Base-by-base conservation (phyloP, 2,888 invertebrate genomes). In the Resseliella maxima region DNA sequence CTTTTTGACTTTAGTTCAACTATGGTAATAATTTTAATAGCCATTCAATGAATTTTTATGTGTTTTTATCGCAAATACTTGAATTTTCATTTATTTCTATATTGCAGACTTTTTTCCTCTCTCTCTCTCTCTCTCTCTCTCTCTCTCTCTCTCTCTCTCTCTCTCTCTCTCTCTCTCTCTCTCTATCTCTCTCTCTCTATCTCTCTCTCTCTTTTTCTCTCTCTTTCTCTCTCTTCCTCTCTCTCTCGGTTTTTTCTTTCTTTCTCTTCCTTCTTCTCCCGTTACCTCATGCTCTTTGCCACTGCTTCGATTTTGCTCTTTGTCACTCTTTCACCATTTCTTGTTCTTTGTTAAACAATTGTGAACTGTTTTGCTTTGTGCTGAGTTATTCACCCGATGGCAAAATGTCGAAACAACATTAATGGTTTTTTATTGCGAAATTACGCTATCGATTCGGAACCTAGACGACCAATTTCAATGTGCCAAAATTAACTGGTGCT, bases 1-100 rank as follows among this genome's bases (percentile, higher is more conserved):
- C 59, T 59, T 59, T 59, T 59, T 27, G 59, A 59, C 24, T 59
- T 50, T 50, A 35, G 31, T 72, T 72, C 72, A 72, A 72, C 72
- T 31, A 72, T 72, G 72, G 31, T 35, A 72, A 72, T 72, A 72
- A 72, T 72, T 72, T 72, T 72, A 72, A 72, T 72, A 72, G 72
- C 72, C n/a, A 5, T 18, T 1, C n/a, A 59, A 59, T 59, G 59
- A 59, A 50, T 59, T 59, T 72, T 27, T 72, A 72, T 72, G 31
- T 72, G 72, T 72, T 72, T 31, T 31, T 72, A 72, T 15, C 41
- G 6, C 72, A 72, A 35, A 31, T 72, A 31, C 72, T 72, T 72
- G 72, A n/a, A 27, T 72, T 72, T 31, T n/a, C 24, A 59, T 59
- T 59, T 72, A 31, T 72, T 31, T 35, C 31, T 59, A 59, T n/a